These are phyloP conservation scores for Megathymus violae DNA, from an alignment of 1,140 invertebrate species.

Conservation along the genomic window DNA sequence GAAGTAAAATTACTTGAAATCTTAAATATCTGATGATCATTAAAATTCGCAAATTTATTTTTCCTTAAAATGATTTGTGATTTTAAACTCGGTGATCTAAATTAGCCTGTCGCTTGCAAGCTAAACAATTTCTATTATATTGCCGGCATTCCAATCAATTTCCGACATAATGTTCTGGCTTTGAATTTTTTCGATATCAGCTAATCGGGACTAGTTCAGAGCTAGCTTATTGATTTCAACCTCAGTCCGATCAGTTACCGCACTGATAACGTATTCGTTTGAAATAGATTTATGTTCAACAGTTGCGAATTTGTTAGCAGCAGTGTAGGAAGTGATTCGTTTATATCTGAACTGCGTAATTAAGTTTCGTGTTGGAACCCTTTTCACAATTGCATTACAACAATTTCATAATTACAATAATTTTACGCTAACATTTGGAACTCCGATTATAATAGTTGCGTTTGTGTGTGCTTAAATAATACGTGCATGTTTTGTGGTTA, in stretches of 20 bases:
- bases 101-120: background rate
- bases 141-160: slow-evolving; percentile 16
- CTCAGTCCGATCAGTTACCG: background rate
- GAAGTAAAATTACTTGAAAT: too few relatives aligned
- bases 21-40: too few relatives aligned
- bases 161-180: slow-evolving; percentile 11
- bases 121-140: slow-evolving; percentile 5
- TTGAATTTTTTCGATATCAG: slow-evolving; percentile 5
- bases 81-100: background rate
- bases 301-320: background rate
- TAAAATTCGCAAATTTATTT: too few relatives aligned
- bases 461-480: too few relatives aligned
- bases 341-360: background rate
- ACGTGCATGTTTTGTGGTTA: background rate
- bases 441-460: too few relatives aligned
- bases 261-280: background rate
- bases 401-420: too few relatives aligned
- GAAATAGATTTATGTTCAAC: background rate
- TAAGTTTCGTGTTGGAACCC: background rate
- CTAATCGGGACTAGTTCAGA: background rate
- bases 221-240: background rate
- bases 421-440: too few relatives aligned
- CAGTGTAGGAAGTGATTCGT: background rate
- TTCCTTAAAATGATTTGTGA: too few relatives aligned
- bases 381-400: too few relatives aligned